These are phyloP conservation scores for Pantherophis alleghaniensis DNA, from an alignment of 2,797 vertebrate genomes.

Conservation along the genomic window DNA sequence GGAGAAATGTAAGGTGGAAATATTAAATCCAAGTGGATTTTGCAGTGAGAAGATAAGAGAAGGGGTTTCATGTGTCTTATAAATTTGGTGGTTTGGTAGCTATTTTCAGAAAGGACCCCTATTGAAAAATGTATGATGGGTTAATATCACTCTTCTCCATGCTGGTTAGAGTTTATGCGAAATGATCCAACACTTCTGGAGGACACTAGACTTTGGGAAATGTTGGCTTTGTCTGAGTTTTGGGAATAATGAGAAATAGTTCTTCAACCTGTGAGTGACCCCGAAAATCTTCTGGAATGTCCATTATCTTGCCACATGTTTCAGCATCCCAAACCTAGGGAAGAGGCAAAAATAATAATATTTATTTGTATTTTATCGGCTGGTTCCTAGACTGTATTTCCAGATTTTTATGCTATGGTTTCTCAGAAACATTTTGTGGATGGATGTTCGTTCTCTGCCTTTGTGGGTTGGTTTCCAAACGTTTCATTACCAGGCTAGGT, in stretches of 20 bases:
- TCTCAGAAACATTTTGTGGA: neutral
- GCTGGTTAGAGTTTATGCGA: neutral
- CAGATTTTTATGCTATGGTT: neutral
- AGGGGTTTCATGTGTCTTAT: neutral
- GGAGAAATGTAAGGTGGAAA: neutral
- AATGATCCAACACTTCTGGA: neutral
- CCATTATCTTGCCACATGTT: conserved; percentile 51
- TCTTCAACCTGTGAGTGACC: conserved; percentile 55
- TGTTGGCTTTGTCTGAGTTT: neutral
- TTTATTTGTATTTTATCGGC: neutral
- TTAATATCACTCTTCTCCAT: neutral
- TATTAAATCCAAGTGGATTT: neutral
- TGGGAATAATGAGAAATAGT: neutral
- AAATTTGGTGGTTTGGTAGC: neutral
- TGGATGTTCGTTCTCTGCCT: no score
- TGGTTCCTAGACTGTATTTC: neutral
- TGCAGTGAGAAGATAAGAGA: neutral
- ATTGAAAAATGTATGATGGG: neutral
- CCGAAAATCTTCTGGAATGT: conserved; percentile 53
- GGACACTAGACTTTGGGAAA: neutral
- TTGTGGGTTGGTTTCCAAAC: no score
- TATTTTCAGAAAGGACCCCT: neutral
- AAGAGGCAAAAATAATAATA: neutral
- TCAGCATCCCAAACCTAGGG: conserved; percentile 66
- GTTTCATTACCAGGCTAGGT: no score